Base-by-base conservation (phyloP, 2,888 invertebrate genomes). In the Branchipolynoe longqiensis region DNA sequence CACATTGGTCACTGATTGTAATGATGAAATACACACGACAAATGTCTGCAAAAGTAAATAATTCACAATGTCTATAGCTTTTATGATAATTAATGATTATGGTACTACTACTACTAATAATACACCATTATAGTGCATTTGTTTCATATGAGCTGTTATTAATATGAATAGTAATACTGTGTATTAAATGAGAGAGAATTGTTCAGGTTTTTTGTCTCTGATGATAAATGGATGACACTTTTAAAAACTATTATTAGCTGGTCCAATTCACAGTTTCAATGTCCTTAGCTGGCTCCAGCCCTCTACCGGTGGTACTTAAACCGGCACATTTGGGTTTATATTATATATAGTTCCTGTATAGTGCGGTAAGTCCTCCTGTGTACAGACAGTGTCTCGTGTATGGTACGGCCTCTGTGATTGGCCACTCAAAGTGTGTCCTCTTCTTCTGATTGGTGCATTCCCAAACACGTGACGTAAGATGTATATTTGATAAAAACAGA, bases 401-500 rank as follows among this genome's bases (percentile, higher is more conserved):
- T 31, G 33, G 4, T 31, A 62, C 62, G 22, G 62, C 12, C 62
- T 8, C 62, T 62, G 12, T 62, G 62, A 62, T 62, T 62, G 62
- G 69, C 18, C 36, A 38, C 1, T 69, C 36, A 33, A 14, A 33
- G 1, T 69, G 18, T 62, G 22, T 33, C 14, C 58, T 58, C 58
- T 58, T 48, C 48, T 48, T n/a, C 48, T 12, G 58, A 58, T n/a
- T 58, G 36, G 69, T 69, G 69, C 33, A 69, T 31, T 33, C 33
- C 36, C 38, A 38, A 69, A 69, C 69, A 33, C 69, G 36, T 33
- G 36, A 36, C 69, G 69, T 69, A 33, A 62, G 22, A 69, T 69
- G 69, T 69, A 69, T 69, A 69, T 69, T 69, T 69, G 33, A 69
- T 69, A 36, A 69, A 69, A 62, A 56, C 3, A 56, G 56, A 62